Percentiles rank a stretch among this genome's conserved stretches.
Conservation (phyloP, 2,113 vertebrate species). For the Parus major region DNA sequence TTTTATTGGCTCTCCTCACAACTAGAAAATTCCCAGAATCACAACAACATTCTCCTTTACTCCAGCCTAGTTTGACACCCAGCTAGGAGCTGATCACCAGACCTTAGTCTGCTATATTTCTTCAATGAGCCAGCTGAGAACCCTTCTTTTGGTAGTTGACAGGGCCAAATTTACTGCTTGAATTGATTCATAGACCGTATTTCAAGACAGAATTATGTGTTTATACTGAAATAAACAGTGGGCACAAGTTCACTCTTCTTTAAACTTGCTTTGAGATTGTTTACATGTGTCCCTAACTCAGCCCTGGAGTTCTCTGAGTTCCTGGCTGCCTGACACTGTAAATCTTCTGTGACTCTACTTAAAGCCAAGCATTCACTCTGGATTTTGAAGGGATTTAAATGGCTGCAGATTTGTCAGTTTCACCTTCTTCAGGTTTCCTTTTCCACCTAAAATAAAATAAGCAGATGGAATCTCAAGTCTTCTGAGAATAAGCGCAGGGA, state of each 20-base stretch:
- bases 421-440: neutral
- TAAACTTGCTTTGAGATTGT: neutral
- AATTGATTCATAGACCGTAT: neutral
- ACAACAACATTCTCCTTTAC: neutral
- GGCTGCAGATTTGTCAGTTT: neutral
- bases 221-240: neutral
- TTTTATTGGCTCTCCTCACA: neutral
- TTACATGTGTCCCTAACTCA: neutral
- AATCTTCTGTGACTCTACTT: neutral
- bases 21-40: neutral
- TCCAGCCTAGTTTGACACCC: neutral
- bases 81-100: neutral
- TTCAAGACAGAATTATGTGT: neutral
- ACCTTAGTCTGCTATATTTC: neutral
- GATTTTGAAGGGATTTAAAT: constrained; percentile 14
- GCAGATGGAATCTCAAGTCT: constrained; percentile 37
- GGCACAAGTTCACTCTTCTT: neutral
- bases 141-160: neutral
- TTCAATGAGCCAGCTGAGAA: neutral
- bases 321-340: neutral
- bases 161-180: neutral
- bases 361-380: neutral
- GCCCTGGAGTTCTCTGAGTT: neutral
- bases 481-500: neutral
- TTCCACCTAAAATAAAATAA: constrained; percentile 33